Conservation (phyloP, 2,797 vertebrate species). For the Pseudochirops cupreus region DNA sequence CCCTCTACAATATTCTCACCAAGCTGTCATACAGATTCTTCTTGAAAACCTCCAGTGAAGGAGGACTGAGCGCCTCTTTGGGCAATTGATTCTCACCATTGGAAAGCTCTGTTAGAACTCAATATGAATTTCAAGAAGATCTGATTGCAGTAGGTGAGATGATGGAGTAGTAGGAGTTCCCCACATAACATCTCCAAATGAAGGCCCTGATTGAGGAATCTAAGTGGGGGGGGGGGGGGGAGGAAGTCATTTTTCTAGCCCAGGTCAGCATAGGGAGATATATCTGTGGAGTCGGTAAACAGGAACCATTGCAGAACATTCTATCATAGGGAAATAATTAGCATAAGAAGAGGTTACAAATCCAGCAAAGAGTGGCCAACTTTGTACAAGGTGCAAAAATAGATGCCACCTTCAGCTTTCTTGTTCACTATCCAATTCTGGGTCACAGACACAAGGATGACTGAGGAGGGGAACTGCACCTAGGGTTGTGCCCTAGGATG, state of each 20-base stretch:
- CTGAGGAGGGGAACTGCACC: background rate
- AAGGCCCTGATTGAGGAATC: background rate
- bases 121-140: background rate
- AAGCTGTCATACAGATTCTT: background rate
- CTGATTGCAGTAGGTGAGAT: background rate
- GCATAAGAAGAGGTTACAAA: background rate
- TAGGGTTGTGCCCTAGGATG: background rate
- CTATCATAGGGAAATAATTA: background rate
- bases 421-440: background rate
- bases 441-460: background rate
- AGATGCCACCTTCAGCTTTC: background rate
- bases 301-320: background rate
- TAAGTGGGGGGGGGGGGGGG: rapidly evolving
- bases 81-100: background rate
- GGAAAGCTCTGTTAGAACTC: background rate
- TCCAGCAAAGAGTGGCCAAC: background rate
- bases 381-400: background rate
- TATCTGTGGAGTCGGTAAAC: background rate
- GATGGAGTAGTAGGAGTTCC: background rate
- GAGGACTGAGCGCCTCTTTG: background rate
- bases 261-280: background rate
- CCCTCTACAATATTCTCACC: background rate
- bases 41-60: background rate
- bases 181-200: background rate
- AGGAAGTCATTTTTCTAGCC: background rate